These are phyloP conservation scores for Caranx ignobilis DNA, from an alignment of 2,113 vertebrate species.

Conservation along the genomic window DNA sequence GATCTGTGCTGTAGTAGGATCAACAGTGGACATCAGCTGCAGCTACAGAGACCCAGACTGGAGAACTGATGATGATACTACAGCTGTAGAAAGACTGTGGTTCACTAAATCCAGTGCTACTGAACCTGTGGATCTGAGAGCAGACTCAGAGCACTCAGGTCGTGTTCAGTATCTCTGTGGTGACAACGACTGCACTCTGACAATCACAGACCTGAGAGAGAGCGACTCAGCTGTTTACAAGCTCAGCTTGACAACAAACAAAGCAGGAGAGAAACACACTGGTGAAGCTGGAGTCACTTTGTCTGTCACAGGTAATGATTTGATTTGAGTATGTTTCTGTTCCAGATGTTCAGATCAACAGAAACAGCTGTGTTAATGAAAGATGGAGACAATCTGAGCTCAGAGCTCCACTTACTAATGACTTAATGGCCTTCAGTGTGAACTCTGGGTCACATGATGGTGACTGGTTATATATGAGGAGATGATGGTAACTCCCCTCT, in stretches of 20 bases:
- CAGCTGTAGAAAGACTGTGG: neutral
- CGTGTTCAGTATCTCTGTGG: neutral
- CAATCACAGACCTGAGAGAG: slow-evolving; percentile 29
- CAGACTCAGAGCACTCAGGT: neutral
- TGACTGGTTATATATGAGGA: no score
- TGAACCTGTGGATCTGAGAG: neutral
- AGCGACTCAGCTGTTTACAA: slow-evolving; percentile 46
- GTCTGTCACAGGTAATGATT: slow-evolving; percentile 39
- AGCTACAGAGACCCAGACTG: neutral
- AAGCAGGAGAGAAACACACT: rapidly evolving
- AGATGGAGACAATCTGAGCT: no score
- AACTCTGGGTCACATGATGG: no score
- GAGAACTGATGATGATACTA: neutral
- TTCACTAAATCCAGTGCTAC: neutral
- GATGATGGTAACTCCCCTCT: no score
- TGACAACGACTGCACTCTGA: neutral
- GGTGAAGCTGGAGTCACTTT: slow-evolving; percentile 6
- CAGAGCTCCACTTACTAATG: no score
- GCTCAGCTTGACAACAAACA: slow-evolving; percentile 32
- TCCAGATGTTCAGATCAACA: no score
- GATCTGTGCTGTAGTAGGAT: slow-evolving; percentile 26
- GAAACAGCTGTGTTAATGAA: no score
- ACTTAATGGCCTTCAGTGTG: no score
- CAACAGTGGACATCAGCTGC: slow-evolving; percentile 5
- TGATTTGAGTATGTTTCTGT: no score